These are phyloP conservation scores for Chalcis sispes DNA, from an alignment of 2,888 invertebrate genomes.

Conservation along the genomic window DNA sequence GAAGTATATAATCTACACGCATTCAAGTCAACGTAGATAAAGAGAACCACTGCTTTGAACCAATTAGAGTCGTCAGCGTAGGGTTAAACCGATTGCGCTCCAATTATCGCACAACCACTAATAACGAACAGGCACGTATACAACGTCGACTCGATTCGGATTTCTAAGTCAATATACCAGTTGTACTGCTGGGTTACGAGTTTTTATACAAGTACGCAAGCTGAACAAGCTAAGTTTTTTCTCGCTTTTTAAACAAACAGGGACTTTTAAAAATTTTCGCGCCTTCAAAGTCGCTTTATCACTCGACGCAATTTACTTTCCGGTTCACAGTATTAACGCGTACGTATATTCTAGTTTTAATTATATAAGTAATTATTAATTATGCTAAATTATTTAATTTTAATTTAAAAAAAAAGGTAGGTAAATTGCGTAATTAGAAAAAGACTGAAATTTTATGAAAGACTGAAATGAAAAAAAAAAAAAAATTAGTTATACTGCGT, in stretches of 20 bases:
- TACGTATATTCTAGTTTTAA: no score
- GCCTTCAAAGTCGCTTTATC: not conserved
- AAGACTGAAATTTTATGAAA: no score
- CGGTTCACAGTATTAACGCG: no score
- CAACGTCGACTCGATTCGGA: not conserved
- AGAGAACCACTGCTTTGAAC: constrained; percentile 47
- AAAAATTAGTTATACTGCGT: no score
- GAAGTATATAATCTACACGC: no score
- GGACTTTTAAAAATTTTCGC: not conserved
- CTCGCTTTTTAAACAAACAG: not conserved
- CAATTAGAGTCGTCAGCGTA: constrained; percentile 46
- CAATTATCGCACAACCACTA: constrained; percentile 48
- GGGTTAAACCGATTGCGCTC: constrained; percentile 47
- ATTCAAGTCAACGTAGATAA: no score
- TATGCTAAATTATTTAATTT: no score
- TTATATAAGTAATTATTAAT: no score
- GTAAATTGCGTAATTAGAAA: no score
- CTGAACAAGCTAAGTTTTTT: not conserved
- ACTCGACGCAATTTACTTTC: not conserved
- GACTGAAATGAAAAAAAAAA: no score
- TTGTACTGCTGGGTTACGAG: constrained; percentile 3
- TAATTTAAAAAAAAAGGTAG: no score
- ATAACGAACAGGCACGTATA: constrained; percentile 31
- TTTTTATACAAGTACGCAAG: not conserved
- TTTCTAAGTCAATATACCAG: constrained; percentile 14